Evolutionary conservation across 2,797 vertebrate species (phyloP), one percentile per base, ranked within the genome.

Genomic region (Protonibea diacanthus): DNA sequence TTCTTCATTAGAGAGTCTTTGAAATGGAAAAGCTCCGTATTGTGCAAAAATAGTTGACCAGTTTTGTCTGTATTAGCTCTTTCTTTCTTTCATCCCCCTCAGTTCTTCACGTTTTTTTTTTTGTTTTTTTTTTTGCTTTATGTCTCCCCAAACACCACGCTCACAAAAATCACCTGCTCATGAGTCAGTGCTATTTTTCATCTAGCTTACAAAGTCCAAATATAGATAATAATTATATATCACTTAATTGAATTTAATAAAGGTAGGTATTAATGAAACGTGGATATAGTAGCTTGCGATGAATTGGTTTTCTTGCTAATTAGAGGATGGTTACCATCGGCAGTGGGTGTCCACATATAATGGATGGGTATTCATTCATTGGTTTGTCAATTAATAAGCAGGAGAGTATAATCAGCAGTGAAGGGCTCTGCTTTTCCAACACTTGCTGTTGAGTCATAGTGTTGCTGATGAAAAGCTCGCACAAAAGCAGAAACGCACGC

Each of bases 331-430:
- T 59, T 86, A 68, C 81, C 76, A 80, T 89, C 74, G 83, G 80
- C 78, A 60, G 13, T 88, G 77, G 79, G 9, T 84, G 78, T 90
- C 78, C 84, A 86, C 59, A 87, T 83, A 77, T 82, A 90, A 86
- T 81, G 63, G 78, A 60, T 60, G 66, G 76, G 57, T 88, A 76
- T 90, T 87, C 69, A 86, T 91, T 90, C 80, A 82, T 83, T 73
- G 71, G 78, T 84, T 90, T 84, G 80, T 87, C 79, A 89, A 85
- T 90, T 91, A 89, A 80, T 82, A 84, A 81, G 72, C 78, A 75
- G 79, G 29, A 85, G 62, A 60, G 80, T 86, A 69, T 87, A 91
- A 90, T 91, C 64, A 85, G 61, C 7, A 21, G 62, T 69, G 79
- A 87, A 79, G 70, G 74, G 68, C 58, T 67, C 17, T 55, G 69